Evolutionary conservation across 2,888 invertebrate genomes (phyloP).

Genomic region (Zygaena filipendulae): DNA sequence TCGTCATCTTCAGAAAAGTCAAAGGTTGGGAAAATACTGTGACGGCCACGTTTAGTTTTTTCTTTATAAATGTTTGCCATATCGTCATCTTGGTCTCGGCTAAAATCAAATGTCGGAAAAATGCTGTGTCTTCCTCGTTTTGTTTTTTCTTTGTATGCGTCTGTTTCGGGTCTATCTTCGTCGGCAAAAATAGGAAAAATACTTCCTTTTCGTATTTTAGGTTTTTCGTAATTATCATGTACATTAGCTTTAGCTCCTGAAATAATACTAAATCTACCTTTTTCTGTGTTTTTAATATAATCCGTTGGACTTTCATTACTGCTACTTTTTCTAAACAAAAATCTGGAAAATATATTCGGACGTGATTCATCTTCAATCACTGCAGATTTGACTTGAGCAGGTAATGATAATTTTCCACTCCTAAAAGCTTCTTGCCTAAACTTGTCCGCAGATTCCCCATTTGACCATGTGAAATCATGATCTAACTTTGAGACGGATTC

Average conservation of each 20-base stretch:
- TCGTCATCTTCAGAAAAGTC: slow-evolving; percentile 58
- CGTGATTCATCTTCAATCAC: slow-evolving; percentile 24
- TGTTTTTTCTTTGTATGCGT: slow-evolving; percentile 37
- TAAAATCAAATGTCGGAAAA: slow-evolving; percentile 50
- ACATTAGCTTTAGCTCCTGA: slow-evolving; percentile 31
- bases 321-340: slow-evolving; percentile 40
- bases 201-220: slow-evolving; percentile 39
- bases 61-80: slow-evolving; percentile 36
- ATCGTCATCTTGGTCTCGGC: slow-evolving; percentile 40
- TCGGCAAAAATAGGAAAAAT: slow-evolving; percentile 43
- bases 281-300: slow-evolving; percentile 42
- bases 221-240: slow-evolving; percentile 28
- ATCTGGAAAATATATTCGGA: slow-evolving; percentile 37
- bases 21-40: slow-evolving; percentile 50
- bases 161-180: slow-evolving; percentile 34
- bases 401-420: slow-evolving; percentile 51
- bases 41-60: slow-evolving; percentile 43
- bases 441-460: slow-evolving; percentile 70
- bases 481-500: slow-evolving; percentile 46
- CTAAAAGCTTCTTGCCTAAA: slow-evolving; percentile 61
- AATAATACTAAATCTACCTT: slow-evolving; percentile 34
- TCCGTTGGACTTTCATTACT: slow-evolving; percentile 42
- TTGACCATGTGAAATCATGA: slow-evolving; percentile 76
- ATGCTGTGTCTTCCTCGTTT: slow-evolving; percentile 46
- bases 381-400: slow-evolving; percentile 26